Base-by-base conservation (phyloP, 2,888 invertebrate genomes). In the Dynastes tityus region DNA sequence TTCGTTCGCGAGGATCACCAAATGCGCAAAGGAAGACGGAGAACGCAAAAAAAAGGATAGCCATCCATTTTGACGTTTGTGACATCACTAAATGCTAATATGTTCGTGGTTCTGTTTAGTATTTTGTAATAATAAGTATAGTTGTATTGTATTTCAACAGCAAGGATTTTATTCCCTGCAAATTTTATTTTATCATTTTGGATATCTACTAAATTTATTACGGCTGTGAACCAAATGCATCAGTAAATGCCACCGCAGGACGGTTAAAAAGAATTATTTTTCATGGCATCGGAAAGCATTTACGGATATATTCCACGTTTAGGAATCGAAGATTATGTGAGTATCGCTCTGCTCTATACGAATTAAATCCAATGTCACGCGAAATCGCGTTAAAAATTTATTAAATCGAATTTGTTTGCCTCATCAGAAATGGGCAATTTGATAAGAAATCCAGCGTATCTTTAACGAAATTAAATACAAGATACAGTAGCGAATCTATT, bases 251-350 rank as follows among this genome's bases (percentile, higher is more conserved):
- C 71, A 77, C 70, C 67, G 37, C 68, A 29, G 55, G 40, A 64
- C 32, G 71, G 51, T 53, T 78, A 79, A 65, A 29, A 11, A 2
- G 9, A 45, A 45, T 45, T 78, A 29, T 68, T 82, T 85, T 85
- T 85, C 86, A 89, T 89, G 89, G 89, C 88, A 85, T 85, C 88
- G 81, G 88, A 88, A 82, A 87, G 85, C 84, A 85, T 88, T 80
- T 88, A 87, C 83, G 89, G 89, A 78, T 89, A 88, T 82, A 86
- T 87, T 82, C 89, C 89, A 65, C 86, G 86, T 82, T 83, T 88
- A 80, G 87, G 86, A 79, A 84, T 85, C 79, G 88, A 88, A 83
- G 88, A 87, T 84, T 87, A 85, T 84, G 89, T 89, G 85, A 89
- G 89, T 87, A 53, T n/a, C 63, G 9, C 3, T 3, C 27, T 27